These are phyloP conservation scores for Stegodyphus mimosarum DNA, from an alignment of 1,140 invertebrate species.

Conservation along the genomic window DNA sequence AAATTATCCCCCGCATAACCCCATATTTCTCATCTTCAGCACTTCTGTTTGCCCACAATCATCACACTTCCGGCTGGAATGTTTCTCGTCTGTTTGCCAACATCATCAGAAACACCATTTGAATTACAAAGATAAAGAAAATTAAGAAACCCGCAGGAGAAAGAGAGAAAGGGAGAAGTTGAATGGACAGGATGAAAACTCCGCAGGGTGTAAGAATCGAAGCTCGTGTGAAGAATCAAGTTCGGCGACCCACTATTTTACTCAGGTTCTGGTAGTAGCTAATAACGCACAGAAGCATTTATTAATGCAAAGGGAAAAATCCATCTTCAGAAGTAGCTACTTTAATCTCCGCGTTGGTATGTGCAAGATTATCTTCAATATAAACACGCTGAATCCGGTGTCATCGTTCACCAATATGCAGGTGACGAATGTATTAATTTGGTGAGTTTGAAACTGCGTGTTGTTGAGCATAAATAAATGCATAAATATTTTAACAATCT, in stretches of 20 bases:
- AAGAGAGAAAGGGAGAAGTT: not conserved
- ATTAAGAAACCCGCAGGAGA: not conserved
- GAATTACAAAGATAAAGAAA: not conserved
- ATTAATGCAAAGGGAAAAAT: too few species aligned
- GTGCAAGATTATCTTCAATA: too few species aligned
- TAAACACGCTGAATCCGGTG: too few species aligned
- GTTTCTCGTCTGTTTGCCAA: constrained; percentile 28
- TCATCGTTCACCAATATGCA: too few species aligned
- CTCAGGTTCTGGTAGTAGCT: too few species aligned
- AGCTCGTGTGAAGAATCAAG: not conserved
- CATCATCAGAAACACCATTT: not conserved
- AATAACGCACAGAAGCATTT: too few species aligned
- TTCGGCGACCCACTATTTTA: not conserved
- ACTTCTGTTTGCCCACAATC: constrained; percentile 15
- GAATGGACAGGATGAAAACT: constrained; percentile 21
- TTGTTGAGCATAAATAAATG: too few species aligned
- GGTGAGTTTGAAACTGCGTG: too few species aligned
- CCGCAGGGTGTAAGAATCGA: not conserved
- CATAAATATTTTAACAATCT: too few species aligned
- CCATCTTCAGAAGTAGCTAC: too few species aligned
- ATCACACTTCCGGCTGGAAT: constrained; percentile 1
- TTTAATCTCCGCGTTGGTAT: too few species aligned
- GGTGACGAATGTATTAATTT: too few species aligned
- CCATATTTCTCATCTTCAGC: not conserved
- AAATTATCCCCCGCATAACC: not conserved